Conservation (phyloP, 2,888 invertebrate genomes). For the Saturnia pavonia region DNA sequence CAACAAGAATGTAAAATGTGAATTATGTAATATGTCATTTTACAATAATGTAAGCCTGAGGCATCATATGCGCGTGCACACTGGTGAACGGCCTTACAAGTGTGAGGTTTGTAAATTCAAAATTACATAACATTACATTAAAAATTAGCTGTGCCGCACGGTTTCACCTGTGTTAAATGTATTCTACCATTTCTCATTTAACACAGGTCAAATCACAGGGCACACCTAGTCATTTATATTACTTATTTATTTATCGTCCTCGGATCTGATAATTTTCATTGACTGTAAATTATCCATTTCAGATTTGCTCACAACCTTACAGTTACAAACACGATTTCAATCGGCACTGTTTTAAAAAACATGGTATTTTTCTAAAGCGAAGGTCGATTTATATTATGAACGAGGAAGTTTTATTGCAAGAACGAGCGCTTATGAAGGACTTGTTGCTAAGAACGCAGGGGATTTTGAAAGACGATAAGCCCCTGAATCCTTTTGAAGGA, state of each 20-base stretch:
- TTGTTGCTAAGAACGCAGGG: conserved; percentile 49
- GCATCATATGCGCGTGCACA: conserved; percentile 63
- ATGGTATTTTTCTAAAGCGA: conserved; percentile 60
- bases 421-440: conserved; percentile 54
- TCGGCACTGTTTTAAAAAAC: conserved; percentile 67
- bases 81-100: conserved; percentile 62
- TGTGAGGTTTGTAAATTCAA: conserved; percentile 51
- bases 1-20: conserved; percentile 49
- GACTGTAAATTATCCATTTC: conserved; percentile 31
- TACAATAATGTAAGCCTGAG: conserved; percentile 36
- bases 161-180: too few relatives aligned
- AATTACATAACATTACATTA: not conserved
- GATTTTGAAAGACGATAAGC: conserved; percentile 42
- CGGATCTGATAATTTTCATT: not conserved
- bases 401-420: conserved; percentile 55
- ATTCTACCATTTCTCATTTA: too few relatives aligned
- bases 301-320: conserved; percentile 69
- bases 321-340: conserved; percentile 70
- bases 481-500: conserved; percentile 53
- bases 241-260: not conserved
- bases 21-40: conserved; percentile 58
- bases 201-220: too few relatives aligned
- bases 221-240: too few relatives aligned
- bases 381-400: conserved; percentile 60
- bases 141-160: not conserved